Conservation (phyloP, 1,140 invertebrate genomes). For the Eumaeus atala region DNA sequence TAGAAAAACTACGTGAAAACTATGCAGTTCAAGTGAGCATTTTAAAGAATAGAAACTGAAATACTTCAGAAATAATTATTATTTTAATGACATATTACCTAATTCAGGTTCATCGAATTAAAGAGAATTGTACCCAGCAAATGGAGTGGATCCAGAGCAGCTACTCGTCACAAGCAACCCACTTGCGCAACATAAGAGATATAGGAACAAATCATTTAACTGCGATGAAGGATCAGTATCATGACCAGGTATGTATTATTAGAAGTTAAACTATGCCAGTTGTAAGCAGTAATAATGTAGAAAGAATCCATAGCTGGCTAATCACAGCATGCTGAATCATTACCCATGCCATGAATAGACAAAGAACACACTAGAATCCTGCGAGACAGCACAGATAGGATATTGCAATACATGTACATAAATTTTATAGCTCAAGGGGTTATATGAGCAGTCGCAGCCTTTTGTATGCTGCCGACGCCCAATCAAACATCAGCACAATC, state of each 20-base stretch:
- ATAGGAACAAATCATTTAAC: slow-evolving; percentile 91
- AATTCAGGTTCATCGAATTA: slow-evolving; percentile 86
- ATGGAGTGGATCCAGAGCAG: slow-evolving; percentile 95
- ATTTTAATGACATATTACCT: slow-evolving; percentile 21
- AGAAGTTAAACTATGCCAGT: too few relatives aligned
- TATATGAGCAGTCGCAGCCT: too few relatives aligned
- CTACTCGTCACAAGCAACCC: slow-evolving; percentile 90
- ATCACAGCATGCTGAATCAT: too few relatives aligned
- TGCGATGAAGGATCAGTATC: slow-evolving; percentile 91
- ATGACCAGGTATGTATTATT: slow-evolving; percentile 88
- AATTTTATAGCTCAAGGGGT: too few relatives aligned
- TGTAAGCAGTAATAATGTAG: too few relatives aligned
- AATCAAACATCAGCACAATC: too few relatives aligned
- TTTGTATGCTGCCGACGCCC: too few relatives aligned
- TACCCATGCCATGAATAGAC: too few relatives aligned
- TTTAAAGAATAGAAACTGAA: slow-evolving; percentile 3
- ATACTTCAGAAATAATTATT: slow-evolving; percentile 5
- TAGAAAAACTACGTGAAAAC: slow-evolving; percentile 91
- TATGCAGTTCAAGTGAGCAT: slow-evolving; percentile 87
- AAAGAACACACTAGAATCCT: too few relatives aligned
- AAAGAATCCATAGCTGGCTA: too few relatives aligned
- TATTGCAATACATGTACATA: too few relatives aligned
- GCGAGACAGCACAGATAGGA: too few relatives aligned
- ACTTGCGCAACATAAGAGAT: slow-evolving; percentile 91
- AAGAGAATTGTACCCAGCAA: slow-evolving; percentile 94